Evolutionary conservation across 2,113 vertebrate genomes (phyloP).

Genomic region (Etheostoma spectabile): DNA sequence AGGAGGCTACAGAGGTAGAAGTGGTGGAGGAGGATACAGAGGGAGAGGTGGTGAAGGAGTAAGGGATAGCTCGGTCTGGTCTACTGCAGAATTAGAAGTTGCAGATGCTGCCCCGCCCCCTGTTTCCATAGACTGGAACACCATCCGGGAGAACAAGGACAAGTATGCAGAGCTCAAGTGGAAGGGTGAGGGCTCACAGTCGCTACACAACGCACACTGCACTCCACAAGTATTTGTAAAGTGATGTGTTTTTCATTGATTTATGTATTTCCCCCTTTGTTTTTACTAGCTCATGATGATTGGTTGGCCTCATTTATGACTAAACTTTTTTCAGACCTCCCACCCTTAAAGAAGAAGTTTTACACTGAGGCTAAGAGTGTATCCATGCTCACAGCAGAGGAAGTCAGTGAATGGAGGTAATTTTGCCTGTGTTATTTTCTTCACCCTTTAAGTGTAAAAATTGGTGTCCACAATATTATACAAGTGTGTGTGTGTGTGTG

Average conservation of each 20-base stretch:
- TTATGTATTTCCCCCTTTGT: not conserved
- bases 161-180: conserved; percentile 92
- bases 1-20: not conserved
- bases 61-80: conserved; percentile 68
- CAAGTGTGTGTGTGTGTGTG: no score
- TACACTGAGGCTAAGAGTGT: conserved; percentile 88
- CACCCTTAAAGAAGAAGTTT: conserved; percentile 92
- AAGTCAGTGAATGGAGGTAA: conserved; percentile 91
- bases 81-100: conserved; percentile 45
- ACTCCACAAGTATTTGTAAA: no score
- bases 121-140: conserved; percentile 87
- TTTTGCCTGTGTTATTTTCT: not conserved
- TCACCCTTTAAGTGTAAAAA: not conserved
- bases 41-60: not conserved
- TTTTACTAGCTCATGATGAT: not conserved
- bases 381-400: conserved; percentile 85
- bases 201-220: not conserved
- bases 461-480: not conserved
- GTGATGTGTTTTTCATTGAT: no score
- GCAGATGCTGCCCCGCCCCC: not conserved
- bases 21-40: not conserved
- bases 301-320: not conserved
- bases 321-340: conserved; percentile 82
- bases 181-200: conserved; percentile 85
- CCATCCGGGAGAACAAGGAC: conserved; percentile 87